Base-by-base conservation (phyloP, 2,888 invertebrate species). In the Pheosia gnoma region DNA sequence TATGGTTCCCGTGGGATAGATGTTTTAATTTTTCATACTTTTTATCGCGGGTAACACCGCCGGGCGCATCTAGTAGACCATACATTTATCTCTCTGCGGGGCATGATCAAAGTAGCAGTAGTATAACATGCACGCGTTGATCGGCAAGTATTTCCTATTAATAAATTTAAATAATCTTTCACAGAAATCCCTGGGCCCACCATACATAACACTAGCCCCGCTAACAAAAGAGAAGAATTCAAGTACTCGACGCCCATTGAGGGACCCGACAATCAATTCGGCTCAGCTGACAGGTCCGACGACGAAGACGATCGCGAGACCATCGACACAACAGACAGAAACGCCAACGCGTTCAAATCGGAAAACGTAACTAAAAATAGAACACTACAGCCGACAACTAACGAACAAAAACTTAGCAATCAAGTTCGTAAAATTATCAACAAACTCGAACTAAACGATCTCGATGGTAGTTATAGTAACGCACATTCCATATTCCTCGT, bases 181-280 rank as follows among this genome's bases (percentile, higher is more conserved):
- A 62, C 94, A 97, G 97, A 97, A 91, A 97, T 97, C 75, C 96
- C 96, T n/a, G 96, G 96, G 45, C 95, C 96, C 8, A 95, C 95
- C 52, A 86, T 94, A 65, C 94, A 90, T 77, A 94, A 94, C 77
- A 94, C 94, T 57, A 91, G 94, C 72, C 94, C 94, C 49, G 86
- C 89, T 58, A 85, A 85, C 61, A 91, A 87, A 58, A 95, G 95
- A 83, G 95, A 95, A 84, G 95, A 96, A 63, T 88, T 82, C 71
- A 88, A 86, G 59, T 91, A 89, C 68, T 88, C 90, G 0, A 91
- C 93, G 3, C 87, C 91, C 52, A 76, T 92, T 72, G 90, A 92
- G 78, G 90, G 88, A 1, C 95, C 96, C 70, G 95, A 96, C 82
- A 95, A 96, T 77, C 95, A 95, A 77, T 95, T 95, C 69, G 96